Base-by-base conservation (phyloP, 1,140 invertebrate species). In the Lepidurus couesii region DNA sequence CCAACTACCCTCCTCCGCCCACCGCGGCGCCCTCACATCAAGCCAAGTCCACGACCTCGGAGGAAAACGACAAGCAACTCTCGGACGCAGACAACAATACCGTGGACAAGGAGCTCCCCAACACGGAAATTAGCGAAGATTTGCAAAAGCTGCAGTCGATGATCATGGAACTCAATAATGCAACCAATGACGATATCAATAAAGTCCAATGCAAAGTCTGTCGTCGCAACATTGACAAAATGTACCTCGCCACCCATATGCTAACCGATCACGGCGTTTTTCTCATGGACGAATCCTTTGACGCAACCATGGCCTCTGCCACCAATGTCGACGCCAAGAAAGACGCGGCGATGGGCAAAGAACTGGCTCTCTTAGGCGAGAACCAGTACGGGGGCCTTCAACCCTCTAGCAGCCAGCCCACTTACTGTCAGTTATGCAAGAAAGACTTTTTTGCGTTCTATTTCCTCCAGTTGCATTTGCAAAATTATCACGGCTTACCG, bases 91-190 rank as follows among this genome's bases (percentile, higher is more conserved):
- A 76, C 21, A 74, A 80, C 42, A 53, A 75, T 24, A 73, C n/a
- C n/a, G 77, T 26, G 43, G 75, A 44, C 13, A 78, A 76, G 44
- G 65, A 73, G 44, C 43, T 26, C 11, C 43, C 89, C 45, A 81
- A 53, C 42, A 42, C 75, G 24, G 74, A 82, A 81, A 80, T 83
- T 81, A 83, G 83, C 80, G 91, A 94, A 83, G 93, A 95, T 82
- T 85, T 96, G 7, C 91, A 94, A 81, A 95, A 95, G 83, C 85
- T 96, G 24, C 94, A 97, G 84, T 92, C 92, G 0, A 96, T 96
- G 95, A 93, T 97, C 81, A 88, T 93, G 75, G 94, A 96, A 84
- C 84, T 96, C 75, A 96, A 95, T 83, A 91, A 91, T 77, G 85
- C 92, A 44, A 82, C 53, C 53, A 65, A 81, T 77, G 82, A 80